Percentiles rank a stretch among this genome's conserved stretches.
Conservation (phyloP, 2,888 invertebrate genomes). For the Clivina fossor region DNA sequence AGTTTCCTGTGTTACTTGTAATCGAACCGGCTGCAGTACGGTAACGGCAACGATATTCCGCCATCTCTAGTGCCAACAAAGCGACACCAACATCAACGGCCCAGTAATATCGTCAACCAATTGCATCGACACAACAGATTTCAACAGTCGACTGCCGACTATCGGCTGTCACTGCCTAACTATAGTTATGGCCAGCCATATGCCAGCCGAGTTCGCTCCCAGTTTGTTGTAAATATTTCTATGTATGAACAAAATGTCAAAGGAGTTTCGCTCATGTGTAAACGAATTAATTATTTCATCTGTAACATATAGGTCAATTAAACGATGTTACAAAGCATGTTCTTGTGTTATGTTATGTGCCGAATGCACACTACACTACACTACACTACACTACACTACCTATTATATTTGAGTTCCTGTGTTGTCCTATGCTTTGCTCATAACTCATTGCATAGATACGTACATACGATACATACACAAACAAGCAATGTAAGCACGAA, state of each 20-base stretch:
- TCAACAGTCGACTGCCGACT: too few relatives aligned
- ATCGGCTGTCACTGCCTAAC: too few relatives aligned
- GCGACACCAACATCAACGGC: too few relatives aligned
- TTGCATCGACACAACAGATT: too few relatives aligned
- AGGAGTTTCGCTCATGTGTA: conserved; percentile 32
- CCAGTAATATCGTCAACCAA: too few relatives aligned
- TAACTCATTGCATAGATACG: too few relatives aligned
- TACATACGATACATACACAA: too few relatives aligned
- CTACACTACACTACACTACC: neutral
- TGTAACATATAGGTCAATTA: conserved; percentile 35
- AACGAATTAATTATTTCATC: conserved; percentile 32
- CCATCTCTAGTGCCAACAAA: conserved; percentile 8
- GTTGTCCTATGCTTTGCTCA: too few relatives aligned
- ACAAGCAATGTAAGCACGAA: too few relatives aligned
- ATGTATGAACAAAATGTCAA: conserved; percentile 33
- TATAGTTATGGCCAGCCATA: too few relatives aligned
- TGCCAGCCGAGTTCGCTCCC: conserved; percentile 14
- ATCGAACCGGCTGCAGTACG: conserved; percentile 30
- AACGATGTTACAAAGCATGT: conserved; percentile 30
- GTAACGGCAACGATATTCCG: neutral
- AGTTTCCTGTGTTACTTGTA: conserved; percentile 32
- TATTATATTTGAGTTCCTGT: too few relatives aligned
- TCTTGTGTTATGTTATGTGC: neutral
- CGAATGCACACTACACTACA: neutral
- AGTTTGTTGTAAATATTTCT: conserved; percentile 32